These are phyloP conservation scores for Tinamus guttatus DNA, from an alignment of 2,113 vertebrate species.

Conservation along the genomic window DNA sequence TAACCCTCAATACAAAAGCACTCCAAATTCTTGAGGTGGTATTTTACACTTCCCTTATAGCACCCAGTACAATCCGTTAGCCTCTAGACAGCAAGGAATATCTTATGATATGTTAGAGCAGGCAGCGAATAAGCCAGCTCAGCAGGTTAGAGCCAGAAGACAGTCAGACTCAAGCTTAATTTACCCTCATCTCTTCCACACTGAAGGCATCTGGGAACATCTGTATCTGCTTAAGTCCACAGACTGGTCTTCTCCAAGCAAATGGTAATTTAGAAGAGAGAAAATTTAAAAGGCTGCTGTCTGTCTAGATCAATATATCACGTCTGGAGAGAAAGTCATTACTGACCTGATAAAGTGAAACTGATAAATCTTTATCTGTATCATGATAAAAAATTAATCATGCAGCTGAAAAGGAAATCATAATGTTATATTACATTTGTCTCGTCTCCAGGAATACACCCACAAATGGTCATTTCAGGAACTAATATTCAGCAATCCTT, in stretches of 20 bases:
- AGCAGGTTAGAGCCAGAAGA: background rate
- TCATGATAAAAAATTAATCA: constrained; percentile 24
- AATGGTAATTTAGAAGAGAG: constrained; percentile 34
- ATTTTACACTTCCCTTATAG: constrained; percentile 7
- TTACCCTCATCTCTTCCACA: background rate
- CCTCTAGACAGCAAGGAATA: background rate
- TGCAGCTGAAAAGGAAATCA: constrained; percentile 13
- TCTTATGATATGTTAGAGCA: background rate
- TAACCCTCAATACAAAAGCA: constrained; percentile 7
- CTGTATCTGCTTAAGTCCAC: background rate
- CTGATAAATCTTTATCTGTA: constrained; percentile 44
- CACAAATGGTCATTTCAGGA: background rate
- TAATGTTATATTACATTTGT: background rate
- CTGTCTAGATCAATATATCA: constrained; percentile 26
- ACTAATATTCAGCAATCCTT: background rate
- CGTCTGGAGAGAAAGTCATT: background rate
- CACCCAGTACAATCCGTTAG: background rate
- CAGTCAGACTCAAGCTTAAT: constrained; percentile 28
- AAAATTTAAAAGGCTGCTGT: constrained; percentile 49
- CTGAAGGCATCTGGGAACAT: background rate
- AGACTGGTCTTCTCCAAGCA: background rate
- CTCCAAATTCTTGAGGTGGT: background rate
- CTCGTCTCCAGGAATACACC: background rate
- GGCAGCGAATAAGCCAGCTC: background rate
- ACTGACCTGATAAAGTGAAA: constrained; percentile 52